Evolutionary conservation across 2,113 vertebrate species (phyloP).

Genomic region (Morone chrysops): DNA sequence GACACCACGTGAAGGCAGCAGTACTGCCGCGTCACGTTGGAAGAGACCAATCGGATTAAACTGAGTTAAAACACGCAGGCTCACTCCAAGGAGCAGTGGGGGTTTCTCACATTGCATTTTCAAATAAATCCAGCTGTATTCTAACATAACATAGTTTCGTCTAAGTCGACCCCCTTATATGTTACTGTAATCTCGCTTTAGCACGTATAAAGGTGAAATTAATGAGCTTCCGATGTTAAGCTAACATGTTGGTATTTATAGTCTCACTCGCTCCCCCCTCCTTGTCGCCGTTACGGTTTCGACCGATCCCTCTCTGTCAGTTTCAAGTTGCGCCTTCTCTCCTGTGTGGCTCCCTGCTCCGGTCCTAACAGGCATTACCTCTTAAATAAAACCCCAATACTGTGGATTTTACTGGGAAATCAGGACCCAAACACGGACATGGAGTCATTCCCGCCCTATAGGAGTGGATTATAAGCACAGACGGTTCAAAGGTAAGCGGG

Average conservation of each 20-base stretch:
- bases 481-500: slow-evolving; percentile 58
- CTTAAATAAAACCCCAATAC: neutral
- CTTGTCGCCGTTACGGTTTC: slow-evolving; percentile 33
- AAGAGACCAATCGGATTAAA: slow-evolving; percentile 85
- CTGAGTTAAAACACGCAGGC: slow-evolving; percentile 59
- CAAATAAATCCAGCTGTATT: neutral
- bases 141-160: rapidly evolving
- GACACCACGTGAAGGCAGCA: slow-evolving; percentile 59
- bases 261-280: slow-evolving; percentile 29
- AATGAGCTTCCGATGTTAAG: rapidly evolving
- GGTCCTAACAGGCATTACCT: neutral
- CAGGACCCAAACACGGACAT: slow-evolving; percentile 17
- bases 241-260: neutral
- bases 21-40: slow-evolving; percentile 70
- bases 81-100: slow-evolving; percentile 8
- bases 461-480: slow-evolving; percentile 40
- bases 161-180: rapidly evolving
- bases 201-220: rapidly evolving
- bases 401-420: slow-evolving; percentile 8
- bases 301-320: slow-evolving; percentile 76
- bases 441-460: slow-evolving; percentile 10
- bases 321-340: slow-evolving; percentile 81
- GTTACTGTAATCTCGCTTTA: rapidly evolving
- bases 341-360: slow-evolving; percentile 31
- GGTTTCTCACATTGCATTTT: rapidly evolving